Conservation (phyloP, 2,888 invertebrate species). For the Tachina lurida region DNA sequence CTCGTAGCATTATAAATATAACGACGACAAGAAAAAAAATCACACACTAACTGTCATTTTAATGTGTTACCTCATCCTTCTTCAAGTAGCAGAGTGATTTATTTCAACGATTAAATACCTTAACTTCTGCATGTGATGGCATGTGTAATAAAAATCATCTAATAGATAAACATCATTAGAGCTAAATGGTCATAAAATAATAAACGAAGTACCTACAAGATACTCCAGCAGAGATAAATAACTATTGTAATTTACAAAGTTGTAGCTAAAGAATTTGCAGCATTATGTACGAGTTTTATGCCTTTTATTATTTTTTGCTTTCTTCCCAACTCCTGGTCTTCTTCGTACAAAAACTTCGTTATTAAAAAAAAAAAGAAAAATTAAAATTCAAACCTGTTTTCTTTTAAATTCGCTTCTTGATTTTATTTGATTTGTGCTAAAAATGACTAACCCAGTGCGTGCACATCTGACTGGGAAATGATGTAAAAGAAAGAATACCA, state of each 20-base stretch:
- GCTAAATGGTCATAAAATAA: slow-evolving; percentile 56
- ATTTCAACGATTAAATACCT: slow-evolving; percentile 38
- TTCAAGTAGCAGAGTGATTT: slow-evolving; percentile 34
- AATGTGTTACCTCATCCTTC: slow-evolving; percentile 16
- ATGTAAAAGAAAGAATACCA: slow-evolving; percentile 5
- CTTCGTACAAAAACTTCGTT: neutral
- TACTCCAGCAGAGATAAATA: slow-evolving; percentile 42
- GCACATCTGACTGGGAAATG: slow-evolving; percentile 7
- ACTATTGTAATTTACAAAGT: slow-evolving; percentile 67
- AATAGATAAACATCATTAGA: slow-evolving; percentile 63
- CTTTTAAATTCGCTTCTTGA: neutral
- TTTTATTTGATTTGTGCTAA: slow-evolving; percentile 22
- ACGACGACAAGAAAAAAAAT: neutral
- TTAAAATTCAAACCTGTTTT: slow-evolving; percentile 42
- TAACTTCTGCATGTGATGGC: slow-evolving; percentile 39
- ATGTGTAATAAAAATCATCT: slow-evolving; percentile 56
- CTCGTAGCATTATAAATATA: neutral
- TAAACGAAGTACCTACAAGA: slow-evolving; percentile 30
- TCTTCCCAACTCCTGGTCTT: neutral
- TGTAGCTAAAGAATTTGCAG: slow-evolving; percentile 42
- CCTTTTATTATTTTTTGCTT: neutral
- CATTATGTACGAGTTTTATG: neutral
- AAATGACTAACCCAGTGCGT: slow-evolving; percentile 62
- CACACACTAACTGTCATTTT: slow-evolving; percentile 16
- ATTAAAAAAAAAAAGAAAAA: neutral